A percentile compares a stretch with the other conserved stretches of the same genome.
Evolutionary conservation across 2,113 vertebrate genomes (phyloP).

Genomic region (Dromaius novaehollandiae): DNA sequence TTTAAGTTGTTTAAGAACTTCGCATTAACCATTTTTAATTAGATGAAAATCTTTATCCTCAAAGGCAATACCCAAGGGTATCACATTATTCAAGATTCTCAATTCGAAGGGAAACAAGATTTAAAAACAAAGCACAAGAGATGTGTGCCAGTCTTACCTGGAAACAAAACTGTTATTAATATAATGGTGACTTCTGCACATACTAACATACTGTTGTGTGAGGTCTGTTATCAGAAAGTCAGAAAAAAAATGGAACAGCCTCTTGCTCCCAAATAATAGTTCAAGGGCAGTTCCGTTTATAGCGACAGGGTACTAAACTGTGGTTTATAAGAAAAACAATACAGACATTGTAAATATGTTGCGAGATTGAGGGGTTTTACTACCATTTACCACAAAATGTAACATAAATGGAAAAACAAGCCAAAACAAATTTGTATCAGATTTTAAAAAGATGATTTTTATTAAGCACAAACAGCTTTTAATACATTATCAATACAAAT

Average conservation of each 20-base stretch:
- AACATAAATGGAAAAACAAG: conserved; percentile 28
- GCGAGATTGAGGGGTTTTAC: neutral
- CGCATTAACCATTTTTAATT: neutral
- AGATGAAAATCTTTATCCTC: neutral
- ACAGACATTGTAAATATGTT: neutral
- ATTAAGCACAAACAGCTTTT: conserved; percentile 83
- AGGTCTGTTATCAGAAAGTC: neutral
- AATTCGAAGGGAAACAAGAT: neutral
- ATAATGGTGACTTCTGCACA: neutral
- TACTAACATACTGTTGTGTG: neutral
- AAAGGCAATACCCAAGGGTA: neutral
- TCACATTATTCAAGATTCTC: neutral
- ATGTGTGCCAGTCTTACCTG: neutral
- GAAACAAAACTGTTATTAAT: neutral
- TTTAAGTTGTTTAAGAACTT: neutral
- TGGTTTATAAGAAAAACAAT: neutral
- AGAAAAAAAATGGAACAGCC: neutral
- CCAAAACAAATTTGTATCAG: conserved; percentile 65
- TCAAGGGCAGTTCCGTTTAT: neutral
- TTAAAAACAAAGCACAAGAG: neutral
- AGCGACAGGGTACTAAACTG: neutral
- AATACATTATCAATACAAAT: conserved; percentile 85
- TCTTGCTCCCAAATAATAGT: neutral
- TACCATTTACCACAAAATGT: neutral
- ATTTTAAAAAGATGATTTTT: conserved; percentile 82